Conservation (phyloP, 2,888 invertebrate genomes). For the Dasypolia templi region DNA sequence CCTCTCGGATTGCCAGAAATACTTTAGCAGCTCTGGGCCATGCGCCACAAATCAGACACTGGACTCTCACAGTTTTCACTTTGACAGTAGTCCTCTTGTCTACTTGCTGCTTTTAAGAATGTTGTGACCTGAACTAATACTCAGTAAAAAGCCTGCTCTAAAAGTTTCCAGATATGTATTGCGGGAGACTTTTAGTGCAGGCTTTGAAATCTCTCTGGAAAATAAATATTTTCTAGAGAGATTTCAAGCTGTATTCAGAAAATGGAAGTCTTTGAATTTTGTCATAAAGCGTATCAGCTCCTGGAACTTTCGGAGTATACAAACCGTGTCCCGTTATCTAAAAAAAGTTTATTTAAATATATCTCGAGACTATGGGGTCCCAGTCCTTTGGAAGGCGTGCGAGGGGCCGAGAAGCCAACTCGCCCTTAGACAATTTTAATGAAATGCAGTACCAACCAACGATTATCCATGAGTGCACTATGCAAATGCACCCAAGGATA, state of each 20-base stretch:
- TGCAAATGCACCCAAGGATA: too few relatives aligned
- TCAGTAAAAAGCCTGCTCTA: neutral
- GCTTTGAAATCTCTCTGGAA: too few relatives aligned
- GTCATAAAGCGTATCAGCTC: constrained; percentile 6
- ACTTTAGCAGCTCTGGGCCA: neutral
- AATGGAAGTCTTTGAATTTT: neutral
- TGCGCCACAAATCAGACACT: too few relatives aligned
- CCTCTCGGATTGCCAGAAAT: neutral
- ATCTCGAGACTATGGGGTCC: too few relatives aligned
- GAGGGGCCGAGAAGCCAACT: too few relatives aligned
- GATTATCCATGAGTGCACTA: too few relatives aligned
- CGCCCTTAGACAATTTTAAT: too few relatives aligned
- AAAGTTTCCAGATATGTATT: constrained; percentile 4
- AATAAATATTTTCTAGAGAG: constrained; percentile 7
- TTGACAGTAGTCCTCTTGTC: neutral
- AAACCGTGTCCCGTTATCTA: neutral
- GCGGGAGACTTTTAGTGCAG: too few relatives aligned
- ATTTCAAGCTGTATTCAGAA: constrained; percentile 10
- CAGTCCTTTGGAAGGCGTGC: too few relatives aligned
- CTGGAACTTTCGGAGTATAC: neutral
- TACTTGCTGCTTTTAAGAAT: constrained; percentile 28
- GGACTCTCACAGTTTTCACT: neutral
- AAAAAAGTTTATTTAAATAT: too few relatives aligned
- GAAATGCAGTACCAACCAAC: too few relatives aligned
- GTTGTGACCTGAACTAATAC: neutral